Evolutionary conservation across 2,888 invertebrate species (phyloP).

Genomic region (Bruchidius siliquastri): DNA sequence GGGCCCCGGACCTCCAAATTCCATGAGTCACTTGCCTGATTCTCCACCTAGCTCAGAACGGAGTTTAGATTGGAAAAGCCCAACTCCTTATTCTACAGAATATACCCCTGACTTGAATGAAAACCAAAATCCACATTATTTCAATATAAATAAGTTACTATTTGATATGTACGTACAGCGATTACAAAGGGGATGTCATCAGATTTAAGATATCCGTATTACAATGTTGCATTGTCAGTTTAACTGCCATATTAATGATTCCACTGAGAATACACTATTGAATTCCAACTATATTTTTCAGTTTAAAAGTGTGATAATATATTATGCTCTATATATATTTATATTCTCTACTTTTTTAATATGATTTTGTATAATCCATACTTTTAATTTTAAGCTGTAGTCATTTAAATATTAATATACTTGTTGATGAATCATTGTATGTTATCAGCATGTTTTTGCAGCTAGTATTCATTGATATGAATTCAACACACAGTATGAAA

Average conservation of each 20-base stretch:
- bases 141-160: conserved; percentile 77
- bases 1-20: conserved; percentile 39
- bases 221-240: not conserved
- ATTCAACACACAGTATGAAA: no score
- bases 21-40: conserved; percentile 30
- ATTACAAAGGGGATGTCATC: conserved; percentile 56
- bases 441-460: not conserved
- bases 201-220: conserved; percentile 15
- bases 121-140: conserved; percentile 79
- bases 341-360: not conserved
- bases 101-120: conserved; percentile 76
- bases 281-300: not conserved
- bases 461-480: not conserved
- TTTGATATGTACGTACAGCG: conserved; percentile 81
- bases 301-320: not conserved
- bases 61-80: conserved; percentile 37
- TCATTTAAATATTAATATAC: not conserved
- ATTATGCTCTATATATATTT: not conserved
- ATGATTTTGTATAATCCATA: not conserved
- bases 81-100: conserved; percentile 65
- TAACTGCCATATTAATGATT: not conserved
- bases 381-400: not conserved
- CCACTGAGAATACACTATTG: not conserved
- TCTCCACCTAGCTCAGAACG: conserved; percentile 40
- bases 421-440: not conserved